Base-by-base conservation (phyloP, 1,140 invertebrate species). In the Lerema accius region DNA sequence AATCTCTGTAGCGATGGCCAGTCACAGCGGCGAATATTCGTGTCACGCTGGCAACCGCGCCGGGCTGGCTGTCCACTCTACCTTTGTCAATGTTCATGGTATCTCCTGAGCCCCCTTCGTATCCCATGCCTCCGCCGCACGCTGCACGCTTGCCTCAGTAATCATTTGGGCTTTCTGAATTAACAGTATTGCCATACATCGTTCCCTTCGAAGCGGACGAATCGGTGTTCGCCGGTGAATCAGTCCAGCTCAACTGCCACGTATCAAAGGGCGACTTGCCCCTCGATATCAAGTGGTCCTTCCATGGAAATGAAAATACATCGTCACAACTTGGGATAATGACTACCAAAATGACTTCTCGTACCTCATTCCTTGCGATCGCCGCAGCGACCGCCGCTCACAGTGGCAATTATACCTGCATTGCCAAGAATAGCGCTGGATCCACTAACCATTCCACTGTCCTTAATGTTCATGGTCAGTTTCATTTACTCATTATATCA, bases 161-260 rank as follows among this genome's bases (percentile, higher is more conserved):
- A 79, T 84, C 72, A 84, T 71, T 66, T 71, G 67, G 71, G 78
- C 82, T 75, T 84, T 88, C 78, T 87, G 77, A 69, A 81, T 91
- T 91, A 84, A 84, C 92, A 96, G 95, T 96, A 83, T 91, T 92
- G 73, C 96, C 95, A 65, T 94, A 95, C 90, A 95, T 97, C 91
- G 92, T 94, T 71, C 94, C 95, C 51, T 96, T 97, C 79, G 92
- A 94, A 80, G 95, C 94, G 72, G 95, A 96, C 55, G 94, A 95
- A 69, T 94, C 95, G 46, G 93, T 95, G n/a, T 95, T 95, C 72
- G 94, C 94, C 51, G 95, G 94, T 35, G 94, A 95, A 74, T 93
- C 94, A 37, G 93, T 94, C 16, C 94, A 94, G 42, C 91, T 94
- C 6, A 93, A 93, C 26, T 95, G 94, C 77, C 93, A 94, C 46